Evolutionary conservation across 2,888 invertebrate species (phyloP), one percentile per base, ranked within the genome.

Genomic region (Agonopterix heracliana): DNA sequence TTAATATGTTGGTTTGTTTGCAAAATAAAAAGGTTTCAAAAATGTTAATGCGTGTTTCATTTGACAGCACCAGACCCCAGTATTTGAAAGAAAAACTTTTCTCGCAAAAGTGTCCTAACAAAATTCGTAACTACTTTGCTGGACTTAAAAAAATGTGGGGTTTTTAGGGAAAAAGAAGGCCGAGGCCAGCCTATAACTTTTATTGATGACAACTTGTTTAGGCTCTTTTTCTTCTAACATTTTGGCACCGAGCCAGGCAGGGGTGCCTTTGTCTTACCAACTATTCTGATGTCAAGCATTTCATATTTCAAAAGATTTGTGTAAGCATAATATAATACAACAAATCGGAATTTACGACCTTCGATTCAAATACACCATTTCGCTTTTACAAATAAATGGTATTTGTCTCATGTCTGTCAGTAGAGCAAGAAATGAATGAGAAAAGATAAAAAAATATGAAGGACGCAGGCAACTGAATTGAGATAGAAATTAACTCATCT

Each of bases 141-240:
- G 17, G 12, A 46, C 13, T 46, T 45, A 38, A 36, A 13, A 45
- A 45, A 34, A 45, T 13, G 14, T 45, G 13, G 45, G 9, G 14
- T 66, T 68, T 61, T 64, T 34, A 42, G 10, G 63, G 65, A 66
- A 61, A 63, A 68, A 71, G 56, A 68, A 59, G 64, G 65, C 60
- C 65, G 65, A 62, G 62, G 58, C 26, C 26, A 38, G 3, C 64
- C 71, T 72, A 74, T 74, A 77, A 75, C 59, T 72, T 74, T 72
- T 77, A 78, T 79, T 74, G 79, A 79, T 74, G 80, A 76, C 78
- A 72, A 71, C 73, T 74, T 68, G 66, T 70, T 55, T 63, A 63
- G 63, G 59, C 57, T 59, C 63, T 63, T 60, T 58, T 53, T 54
- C 46, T 47, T 43, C 47, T 50, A 53, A 51, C 67, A 63, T 63